Percentiles rank a stretch among this genome's conserved stretches.
Conservation (phyloP, 2,113 vertebrate genomes). For the Pelobates fuscus region DNA sequence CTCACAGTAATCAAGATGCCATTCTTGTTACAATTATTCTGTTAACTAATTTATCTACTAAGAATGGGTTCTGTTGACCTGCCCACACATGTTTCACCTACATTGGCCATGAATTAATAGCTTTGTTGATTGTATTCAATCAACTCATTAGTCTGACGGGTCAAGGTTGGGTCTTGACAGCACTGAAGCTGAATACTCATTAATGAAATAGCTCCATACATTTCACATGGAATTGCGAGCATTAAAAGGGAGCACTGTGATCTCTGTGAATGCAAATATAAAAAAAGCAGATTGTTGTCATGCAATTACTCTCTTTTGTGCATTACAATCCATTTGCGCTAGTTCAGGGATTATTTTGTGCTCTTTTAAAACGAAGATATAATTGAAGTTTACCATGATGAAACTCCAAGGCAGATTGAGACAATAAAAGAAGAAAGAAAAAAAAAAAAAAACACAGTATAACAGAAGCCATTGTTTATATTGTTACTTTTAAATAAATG, state of each 20-base stretch:
- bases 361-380: conserved; percentile 10
- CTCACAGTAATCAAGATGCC: conserved; percentile 28
- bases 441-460: background rate
- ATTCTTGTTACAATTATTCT: conserved; percentile 32
- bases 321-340: conserved; percentile 13
- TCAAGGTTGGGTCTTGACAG: conserved; percentile 29
- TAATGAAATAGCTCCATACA: conserved; percentile 10
- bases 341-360: conserved; percentile 5
- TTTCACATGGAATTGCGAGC: background rate
- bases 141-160: conserved; percentile 27
- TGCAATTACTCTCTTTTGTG: background rate
- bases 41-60: conserved; percentile 35
- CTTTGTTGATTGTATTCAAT: conserved; percentile 35
- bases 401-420: background rate
- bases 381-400: background rate
- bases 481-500: conserved; percentile 90
- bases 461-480: conserved; percentile 50
- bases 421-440: background rate
- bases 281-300: conserved; percentile 14
- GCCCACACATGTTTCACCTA: conserved; percentile 16
- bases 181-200: conserved; percentile 21
- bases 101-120: conserved; percentile 21
- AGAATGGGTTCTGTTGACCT: conserved; percentile 17
- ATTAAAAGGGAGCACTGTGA: background rate
- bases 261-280: conserved; percentile 24